phyloP scores from a whole-genome alignment of 1,140 invertebrate genomes.

The Drosophila trapezifrons region DNA sequence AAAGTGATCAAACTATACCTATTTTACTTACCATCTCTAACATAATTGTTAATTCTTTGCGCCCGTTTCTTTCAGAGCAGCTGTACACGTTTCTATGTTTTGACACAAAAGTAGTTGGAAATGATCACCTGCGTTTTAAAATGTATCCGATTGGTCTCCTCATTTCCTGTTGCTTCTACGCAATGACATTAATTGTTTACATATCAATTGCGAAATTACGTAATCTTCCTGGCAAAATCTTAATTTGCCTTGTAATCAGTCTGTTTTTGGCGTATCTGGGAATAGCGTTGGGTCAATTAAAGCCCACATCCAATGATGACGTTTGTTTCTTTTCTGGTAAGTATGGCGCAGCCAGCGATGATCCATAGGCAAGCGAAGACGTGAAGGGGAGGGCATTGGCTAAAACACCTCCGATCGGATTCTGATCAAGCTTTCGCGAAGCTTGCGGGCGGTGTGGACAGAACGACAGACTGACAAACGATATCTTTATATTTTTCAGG shows the following conservation, averaged over 20 bases:
- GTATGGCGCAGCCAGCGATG: no score
- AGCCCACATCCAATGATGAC: slow-evolving; percentile 69
- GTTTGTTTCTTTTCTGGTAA: slow-evolving; percentile 76
- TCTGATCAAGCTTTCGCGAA: no score
- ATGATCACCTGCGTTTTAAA: slow-evolving; percentile 71
- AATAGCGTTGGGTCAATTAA: slow-evolving; percentile 85
- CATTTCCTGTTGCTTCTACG: slow-evolving; percentile 87
- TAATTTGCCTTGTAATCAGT: slow-evolving; percentile 88
- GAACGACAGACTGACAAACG: no score
- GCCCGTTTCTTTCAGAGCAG: slow-evolving; percentile 58
- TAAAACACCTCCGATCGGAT: no score
- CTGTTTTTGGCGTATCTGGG: slow-evolving; percentile 87
- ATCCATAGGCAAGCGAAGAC: no score
- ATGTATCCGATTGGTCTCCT: slow-evolving; percentile 79
- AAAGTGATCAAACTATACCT: no score
- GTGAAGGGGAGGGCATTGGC: no score
- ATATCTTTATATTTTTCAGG: no score
- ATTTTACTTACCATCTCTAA: neutral
- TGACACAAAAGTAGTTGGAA: slow-evolving; percentile 71
- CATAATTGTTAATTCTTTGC: slow-evolving; percentile 9
- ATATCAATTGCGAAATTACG: slow-evolving; percentile 86
- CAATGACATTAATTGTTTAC: slow-evolving; percentile 88
- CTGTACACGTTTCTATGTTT: slow-evolving; percentile 78
- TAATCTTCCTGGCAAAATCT: slow-evolving; percentile 89
- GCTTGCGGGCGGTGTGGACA: no score